Conservation (phyloP, 2,888 invertebrate genomes). For the Tetrapedia diversipes region DNA sequence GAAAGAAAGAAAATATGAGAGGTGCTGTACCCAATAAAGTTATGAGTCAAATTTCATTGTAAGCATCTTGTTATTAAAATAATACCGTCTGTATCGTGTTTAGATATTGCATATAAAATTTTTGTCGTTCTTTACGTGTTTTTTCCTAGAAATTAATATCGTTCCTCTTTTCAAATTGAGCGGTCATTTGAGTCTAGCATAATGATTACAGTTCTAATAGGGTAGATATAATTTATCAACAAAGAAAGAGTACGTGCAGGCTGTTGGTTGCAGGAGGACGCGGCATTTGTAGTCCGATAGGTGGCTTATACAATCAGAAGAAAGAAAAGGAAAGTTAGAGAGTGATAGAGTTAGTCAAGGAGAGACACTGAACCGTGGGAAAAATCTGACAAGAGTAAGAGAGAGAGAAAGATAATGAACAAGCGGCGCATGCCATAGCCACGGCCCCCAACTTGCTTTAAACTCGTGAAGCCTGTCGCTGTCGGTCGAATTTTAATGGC, state of each 20-base stretch:
- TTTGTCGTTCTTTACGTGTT: background rate
- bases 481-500: conserved; percentile 80
- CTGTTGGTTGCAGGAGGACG: conserved; percentile 42
- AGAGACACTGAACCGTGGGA: conserved; percentile 62
- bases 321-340: conserved; percentile 44
- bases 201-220: background rate
- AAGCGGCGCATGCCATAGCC: conserved; percentile 74
- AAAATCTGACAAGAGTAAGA: conserved; percentile 39
- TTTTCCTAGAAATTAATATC: too few relatives aligned
- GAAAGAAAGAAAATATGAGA: conserved; percentile 37
- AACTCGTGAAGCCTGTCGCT: conserved; percentile 71
- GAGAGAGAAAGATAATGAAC: conserved; percentile 62
- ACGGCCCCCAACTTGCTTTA: conserved; percentile 69
- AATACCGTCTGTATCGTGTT: conserved; percentile 18
- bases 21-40: conserved; percentile 63
- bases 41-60: conserved; percentile 58
- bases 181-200: background rate
- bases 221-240: conserved; percentile 13
- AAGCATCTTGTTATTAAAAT: conserved; percentile 42
- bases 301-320: conserved; percentile 20
- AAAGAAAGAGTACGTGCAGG: conserved; percentile 19
- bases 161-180: background rate
- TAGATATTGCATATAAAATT: background rate
- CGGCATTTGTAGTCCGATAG: conserved; percentile 42
- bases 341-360: conserved; percentile 48